phyloP scores from a whole-genome alignment of 2,888 invertebrate species.

The Patella ulyssiponensis region DNA sequence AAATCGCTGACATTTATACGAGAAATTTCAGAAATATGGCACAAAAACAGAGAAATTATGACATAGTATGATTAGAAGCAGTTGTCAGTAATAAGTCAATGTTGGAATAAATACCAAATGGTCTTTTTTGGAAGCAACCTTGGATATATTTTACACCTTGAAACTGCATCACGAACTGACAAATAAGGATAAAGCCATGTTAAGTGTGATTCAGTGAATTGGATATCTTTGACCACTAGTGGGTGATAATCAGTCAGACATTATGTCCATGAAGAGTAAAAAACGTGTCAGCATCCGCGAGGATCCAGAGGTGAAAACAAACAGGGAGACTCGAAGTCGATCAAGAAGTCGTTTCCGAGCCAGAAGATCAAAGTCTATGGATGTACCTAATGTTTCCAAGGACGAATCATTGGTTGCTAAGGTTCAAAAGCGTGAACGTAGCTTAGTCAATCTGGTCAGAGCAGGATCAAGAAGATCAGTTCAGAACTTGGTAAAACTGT shows the following conservation, averaged over 20 bases:
- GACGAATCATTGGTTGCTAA: conserved; percentile 26
- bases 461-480: conserved; percentile 46
- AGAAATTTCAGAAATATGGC: too few species aligned
- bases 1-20: too few species aligned
- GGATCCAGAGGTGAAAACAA: conserved; percentile 23
- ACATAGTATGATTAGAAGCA: too few species aligned
- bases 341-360: conserved; percentile 32
- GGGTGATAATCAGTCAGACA: not conserved
- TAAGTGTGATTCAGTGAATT: too few species aligned
- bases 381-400: conserved; percentile 27
- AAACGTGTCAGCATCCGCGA: conserved; percentile 22
- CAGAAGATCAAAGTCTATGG: conserved; percentile 33
- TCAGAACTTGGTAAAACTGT: conserved; percentile 43
- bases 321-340: conserved; percentile 33
- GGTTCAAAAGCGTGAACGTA: conserved; percentile 41
- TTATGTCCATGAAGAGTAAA: conserved; percentile 22
- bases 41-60: too few species aligned
- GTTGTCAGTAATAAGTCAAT: too few species aligned
- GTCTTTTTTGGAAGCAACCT: too few species aligned
- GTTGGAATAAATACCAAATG: too few species aligned
- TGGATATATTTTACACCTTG: too few species aligned
- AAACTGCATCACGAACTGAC: too few species aligned
- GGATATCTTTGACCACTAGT: too few species aligned
- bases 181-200: too few species aligned
- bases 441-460: conserved; percentile 42